Percentiles rank a stretch among this genome's conserved stretches.
These are phyloP conservation scores for Brachirus orientalis DNA, from an alignment of 2,113 vertebrate species.

Conservation along the genomic window DNA sequence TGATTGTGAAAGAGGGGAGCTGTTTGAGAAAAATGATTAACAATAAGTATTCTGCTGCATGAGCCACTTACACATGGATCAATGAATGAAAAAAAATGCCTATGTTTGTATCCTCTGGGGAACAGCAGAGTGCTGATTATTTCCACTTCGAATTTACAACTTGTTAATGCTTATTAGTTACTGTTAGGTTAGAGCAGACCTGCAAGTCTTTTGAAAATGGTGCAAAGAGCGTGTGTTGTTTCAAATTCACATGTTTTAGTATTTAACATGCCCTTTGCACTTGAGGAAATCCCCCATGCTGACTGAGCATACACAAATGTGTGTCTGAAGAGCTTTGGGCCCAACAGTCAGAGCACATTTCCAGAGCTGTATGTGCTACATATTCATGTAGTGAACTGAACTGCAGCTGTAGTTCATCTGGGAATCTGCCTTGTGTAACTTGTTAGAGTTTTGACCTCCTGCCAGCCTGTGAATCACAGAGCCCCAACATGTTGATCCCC, in stretches of 20 bases:
- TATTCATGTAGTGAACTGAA: conserved; percentile 48
- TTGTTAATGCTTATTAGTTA: conserved; percentile 70
- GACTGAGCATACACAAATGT: conserved; percentile 49
- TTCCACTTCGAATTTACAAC: conserved; percentile 68
- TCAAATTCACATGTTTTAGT: conserved; percentile 25
- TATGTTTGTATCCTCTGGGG: conserved; percentile 18
- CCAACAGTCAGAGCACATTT: conserved; percentile 53
- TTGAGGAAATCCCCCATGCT: conserved; percentile 43
- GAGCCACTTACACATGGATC: conserved; percentile 38
- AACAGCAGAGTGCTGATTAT: conserved; percentile 59
- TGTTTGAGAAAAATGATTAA: conserved; percentile 25
- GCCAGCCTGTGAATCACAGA: conserved; percentile 61
- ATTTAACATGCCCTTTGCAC: conserved; percentile 46
- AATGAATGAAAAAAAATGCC: conserved; percentile 52
- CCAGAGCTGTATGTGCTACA: conserved; percentile 59
- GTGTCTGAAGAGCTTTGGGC: conserved; percentile 7
- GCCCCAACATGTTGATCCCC: conserved; percentile 69
- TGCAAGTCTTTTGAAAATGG: conserved; percentile 48
- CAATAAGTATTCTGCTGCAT: conserved; percentile 25
- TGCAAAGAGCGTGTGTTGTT: conserved; percentile 48
- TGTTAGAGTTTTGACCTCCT: conserved; percentile 51
- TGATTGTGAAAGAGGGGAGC: neutral
- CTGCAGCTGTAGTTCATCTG: conserved; percentile 60
- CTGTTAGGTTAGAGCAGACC: conserved; percentile 43
- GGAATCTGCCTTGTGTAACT: conserved; percentile 70